Conservation (phyloP, 2,888 invertebrate genomes). For the Antheraea assamensis region DNA sequence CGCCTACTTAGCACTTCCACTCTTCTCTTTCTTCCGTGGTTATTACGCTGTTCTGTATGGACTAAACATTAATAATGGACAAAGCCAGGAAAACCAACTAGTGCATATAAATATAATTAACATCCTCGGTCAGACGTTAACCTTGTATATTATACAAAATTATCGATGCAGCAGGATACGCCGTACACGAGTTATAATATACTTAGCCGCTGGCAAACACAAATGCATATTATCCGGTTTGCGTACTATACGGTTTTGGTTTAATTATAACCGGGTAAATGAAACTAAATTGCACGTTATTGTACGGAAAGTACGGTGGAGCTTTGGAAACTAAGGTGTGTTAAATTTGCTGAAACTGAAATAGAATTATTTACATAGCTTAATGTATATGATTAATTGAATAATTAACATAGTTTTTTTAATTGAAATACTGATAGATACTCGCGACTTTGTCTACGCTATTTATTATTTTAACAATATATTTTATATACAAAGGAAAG, state of each 20-base stretch:
- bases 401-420: too few species aligned
- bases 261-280: slow-evolving; percentile 14
- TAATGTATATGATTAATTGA: too few species aligned
- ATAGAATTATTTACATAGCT: background rate
- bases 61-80: background rate
- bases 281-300: slow-evolving; percentile 5
- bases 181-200: background rate
- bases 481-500: too few species aligned
- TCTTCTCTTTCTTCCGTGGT: too few species aligned
- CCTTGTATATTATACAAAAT: background rate
- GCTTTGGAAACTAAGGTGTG: background rate
- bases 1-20: too few species aligned
- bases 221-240: slow-evolving; percentile 12
- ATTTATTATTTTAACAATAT: too few species aligned
- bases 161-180: background rate
- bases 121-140: background rate
- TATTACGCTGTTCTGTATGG: background rate
- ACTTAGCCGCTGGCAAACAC: slow-evolving; percentile 4
- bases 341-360: background rate
- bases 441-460: too few species aligned
- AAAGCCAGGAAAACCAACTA: background rate
- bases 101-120: background rate
- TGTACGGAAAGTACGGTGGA: background rate
- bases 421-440: too few species aligned
- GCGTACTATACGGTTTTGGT: slow-evolving; percentile 2